phyloP scores from a whole-genome alignment of 92 coral and sea anemone genomes.

The Bergia sp. region DNA sequence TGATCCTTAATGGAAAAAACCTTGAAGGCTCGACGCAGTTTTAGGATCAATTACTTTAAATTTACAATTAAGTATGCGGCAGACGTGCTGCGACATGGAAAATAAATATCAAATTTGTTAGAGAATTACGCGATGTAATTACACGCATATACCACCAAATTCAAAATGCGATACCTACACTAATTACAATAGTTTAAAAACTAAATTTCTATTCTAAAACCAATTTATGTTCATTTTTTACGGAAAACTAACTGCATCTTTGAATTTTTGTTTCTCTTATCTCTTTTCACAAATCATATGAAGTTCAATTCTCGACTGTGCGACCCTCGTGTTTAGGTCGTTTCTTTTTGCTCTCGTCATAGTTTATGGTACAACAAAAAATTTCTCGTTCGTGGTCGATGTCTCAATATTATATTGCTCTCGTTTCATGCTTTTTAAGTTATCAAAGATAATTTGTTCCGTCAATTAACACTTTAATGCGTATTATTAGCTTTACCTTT shows the following conservation, averaged over 20 bases:
- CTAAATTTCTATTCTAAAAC: slow-evolving; percentile 3
- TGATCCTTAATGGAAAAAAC: slow-evolving; percentile 1
- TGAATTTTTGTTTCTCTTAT: not conserved
- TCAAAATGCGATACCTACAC: slow-evolving; percentile 22
- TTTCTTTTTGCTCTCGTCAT: not conserved
- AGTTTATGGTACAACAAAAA: not conserved
- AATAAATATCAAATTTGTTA: slow-evolving; percentile 30
- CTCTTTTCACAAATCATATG: no score
- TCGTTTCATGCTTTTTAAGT: not conserved
- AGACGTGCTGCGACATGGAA: not conserved
- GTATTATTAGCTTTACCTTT: not conserved
- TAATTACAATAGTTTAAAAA: not conserved
- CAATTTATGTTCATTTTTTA: slow-evolving; percentile 10
- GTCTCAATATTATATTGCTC: not conserved
- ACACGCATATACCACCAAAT: not conserved
- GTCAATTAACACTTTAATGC: slow-evolving; percentile 28
- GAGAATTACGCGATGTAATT: slow-evolving; percentile 37
- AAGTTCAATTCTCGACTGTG: not conserved
- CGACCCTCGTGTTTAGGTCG: not conserved
- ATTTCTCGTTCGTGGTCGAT: not conserved
- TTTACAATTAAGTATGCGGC: slow-evolving; percentile 13
- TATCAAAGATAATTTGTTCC: slow-evolving; percentile 11
- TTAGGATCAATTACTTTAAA: slow-evolving; percentile 35
- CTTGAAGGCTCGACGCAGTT: not conserved
- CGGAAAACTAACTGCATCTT: not conserved